These are phyloP conservation scores for Quadroppia sp. DNA, from an alignment of 2,888 invertebrate genomes.

Conservation along the genomic window DNA sequence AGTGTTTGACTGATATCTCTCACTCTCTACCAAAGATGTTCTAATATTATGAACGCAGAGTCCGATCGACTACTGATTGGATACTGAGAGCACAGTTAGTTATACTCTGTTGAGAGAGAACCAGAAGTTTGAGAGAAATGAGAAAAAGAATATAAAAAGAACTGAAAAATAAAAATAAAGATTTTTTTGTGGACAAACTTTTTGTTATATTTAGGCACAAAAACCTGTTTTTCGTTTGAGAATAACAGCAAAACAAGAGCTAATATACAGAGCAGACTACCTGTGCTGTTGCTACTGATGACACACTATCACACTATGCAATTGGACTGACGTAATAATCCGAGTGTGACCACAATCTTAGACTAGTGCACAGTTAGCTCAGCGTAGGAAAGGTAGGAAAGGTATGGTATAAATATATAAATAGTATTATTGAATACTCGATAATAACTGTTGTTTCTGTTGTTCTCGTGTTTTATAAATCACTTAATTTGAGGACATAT, in stretches of 20 bases:
- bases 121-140: neutral
- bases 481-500: neutral
- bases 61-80: neutral
- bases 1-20: too few relatives aligned
- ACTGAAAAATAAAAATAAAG: neutral
- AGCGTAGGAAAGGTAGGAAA: too few relatives aligned
- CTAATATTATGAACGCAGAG: too few relatives aligned
- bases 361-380: neutral
- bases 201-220: neutral
- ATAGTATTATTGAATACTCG: neutral
- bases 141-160: neutral
- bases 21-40: too few relatives aligned
- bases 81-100: neutral
- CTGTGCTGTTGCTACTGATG: neutral
- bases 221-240: neutral
- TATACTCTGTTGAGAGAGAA: neutral
- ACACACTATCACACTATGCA: slow-evolving; percentile 25
- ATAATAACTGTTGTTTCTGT: neutral
- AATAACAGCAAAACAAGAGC: neutral
- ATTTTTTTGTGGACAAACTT: neutral
- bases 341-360: slow-evolving; percentile 14
- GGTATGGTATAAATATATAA: too few relatives aligned
- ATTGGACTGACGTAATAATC: slow-evolving; percentile 17
- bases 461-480: neutral
- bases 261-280: neutral